These are phyloP conservation scores for Netelia fuscicornis DNA, from an alignment of 2,888 invertebrate species.

Conservation along the genomic window DNA sequence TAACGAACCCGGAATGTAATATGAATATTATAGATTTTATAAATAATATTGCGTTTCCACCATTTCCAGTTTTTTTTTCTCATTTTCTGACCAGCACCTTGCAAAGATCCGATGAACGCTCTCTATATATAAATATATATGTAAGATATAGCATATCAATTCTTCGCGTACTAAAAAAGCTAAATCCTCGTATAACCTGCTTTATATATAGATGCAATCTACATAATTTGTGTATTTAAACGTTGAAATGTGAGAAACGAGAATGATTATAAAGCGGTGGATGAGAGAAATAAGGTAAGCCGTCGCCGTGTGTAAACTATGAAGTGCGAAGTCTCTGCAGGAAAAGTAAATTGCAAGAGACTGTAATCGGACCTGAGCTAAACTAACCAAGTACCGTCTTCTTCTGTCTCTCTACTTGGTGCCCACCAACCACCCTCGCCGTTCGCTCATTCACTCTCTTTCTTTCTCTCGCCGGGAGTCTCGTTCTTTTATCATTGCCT, in stretches of 20 bases:
- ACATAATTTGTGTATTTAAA: not conserved
- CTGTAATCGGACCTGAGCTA: slow-evolving; percentile 70
- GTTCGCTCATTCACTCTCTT: not conserved
- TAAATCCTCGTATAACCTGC: too few species aligned
- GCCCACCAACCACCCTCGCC: not conserved
- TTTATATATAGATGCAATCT: too few species aligned
- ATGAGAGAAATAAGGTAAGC: slow-evolving; percentile 37
- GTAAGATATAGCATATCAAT: too few species aligned
- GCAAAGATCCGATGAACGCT: not conserved
- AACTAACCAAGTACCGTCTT: slow-evolving; percentile 65
- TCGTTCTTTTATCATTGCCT: slow-evolving; percentile 55
- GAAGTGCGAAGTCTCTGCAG: slow-evolving; percentile 68
- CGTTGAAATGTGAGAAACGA: slow-evolving; percentile 11
- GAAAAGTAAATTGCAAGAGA: slow-evolving; percentile 66
- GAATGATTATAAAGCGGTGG: slow-evolving; percentile 54
- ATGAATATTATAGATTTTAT: too few species aligned
- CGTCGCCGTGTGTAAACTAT: slow-evolving; percentile 67
- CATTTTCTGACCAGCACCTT: not conserved
- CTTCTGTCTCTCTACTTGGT: slow-evolving; percentile 34
- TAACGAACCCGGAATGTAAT: too few species aligned
- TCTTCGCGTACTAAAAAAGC: too few species aligned
- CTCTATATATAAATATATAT: too few species aligned
- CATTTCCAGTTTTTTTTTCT: not conserved
- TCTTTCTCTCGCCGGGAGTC: not conserved
- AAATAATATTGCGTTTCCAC: too few species aligned